A percentile compares a stretch with the other conserved stretches of the same genome.
These are phyloP conservation scores for Mola mola DNA, from an alignment of 2,113 vertebrate species.

Conservation along the genomic window DNA sequence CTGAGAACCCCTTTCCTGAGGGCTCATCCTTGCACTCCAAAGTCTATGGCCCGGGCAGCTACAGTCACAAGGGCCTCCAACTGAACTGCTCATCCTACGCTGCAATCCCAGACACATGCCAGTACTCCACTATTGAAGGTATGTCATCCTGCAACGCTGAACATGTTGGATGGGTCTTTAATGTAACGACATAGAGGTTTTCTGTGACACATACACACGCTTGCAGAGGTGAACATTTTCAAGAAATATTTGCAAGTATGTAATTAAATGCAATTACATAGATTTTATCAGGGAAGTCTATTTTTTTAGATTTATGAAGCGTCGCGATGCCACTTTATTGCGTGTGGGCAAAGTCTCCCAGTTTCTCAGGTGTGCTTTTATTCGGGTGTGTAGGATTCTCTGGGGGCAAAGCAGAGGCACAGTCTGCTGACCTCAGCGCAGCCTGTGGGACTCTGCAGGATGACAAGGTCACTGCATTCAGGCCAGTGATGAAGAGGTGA, in stretches of 20 bases:
- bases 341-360: background rate
- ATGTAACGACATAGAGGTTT: too few relatives aligned
- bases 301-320: background rate
- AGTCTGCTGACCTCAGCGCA: constrained; percentile 74
- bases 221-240: background rate
- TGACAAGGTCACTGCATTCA: constrained; percentile 87
- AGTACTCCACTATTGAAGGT: constrained; percentile 89
- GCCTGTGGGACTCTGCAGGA: constrained; percentile 72
- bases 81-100: constrained; percentile 85
- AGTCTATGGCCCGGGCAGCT: constrained; percentile 80
- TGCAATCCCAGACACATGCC: constrained; percentile 84
- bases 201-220: background rate
- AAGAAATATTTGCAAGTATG: background rate
- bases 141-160: constrained; percentile 31
- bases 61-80: constrained; percentile 84
- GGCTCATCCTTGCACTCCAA: constrained; percentile 79
- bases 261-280: too few relatives aligned
- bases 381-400: constrained; percentile 75
- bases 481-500: constrained; percentile 91
- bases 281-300: too few relatives aligned
- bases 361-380: constrained; percentile 38
- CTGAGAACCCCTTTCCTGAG: constrained; percentile 76
- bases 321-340: constrained; percentile 1
- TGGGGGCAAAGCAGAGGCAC: constrained; percentile 70
- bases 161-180: background rate